Percentiles rank a stretch among this genome's conserved stretches.
Conservation (phyloP, 2,888 invertebrate genomes). For the Coecobrya sp. region DNA sequence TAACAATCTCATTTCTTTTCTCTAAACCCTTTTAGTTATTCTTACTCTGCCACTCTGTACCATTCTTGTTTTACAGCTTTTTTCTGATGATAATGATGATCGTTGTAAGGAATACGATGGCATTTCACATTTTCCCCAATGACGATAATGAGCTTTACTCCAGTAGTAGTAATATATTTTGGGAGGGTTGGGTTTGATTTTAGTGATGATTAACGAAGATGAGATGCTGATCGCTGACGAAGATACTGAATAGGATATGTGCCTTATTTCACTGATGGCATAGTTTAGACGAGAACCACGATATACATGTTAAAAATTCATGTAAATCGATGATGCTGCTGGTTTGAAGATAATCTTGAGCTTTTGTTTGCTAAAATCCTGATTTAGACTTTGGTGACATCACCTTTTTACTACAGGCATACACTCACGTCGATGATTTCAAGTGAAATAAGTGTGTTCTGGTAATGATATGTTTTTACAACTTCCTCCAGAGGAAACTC, state of each 20-base stretch:
- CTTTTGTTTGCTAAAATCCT: conserved; percentile 36
- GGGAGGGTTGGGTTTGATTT: conserved; percentile 4
- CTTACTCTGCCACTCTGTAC: not conserved
- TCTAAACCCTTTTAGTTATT: not conserved
- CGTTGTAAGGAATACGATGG: not conserved
- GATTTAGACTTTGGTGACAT: conserved; percentile 56
- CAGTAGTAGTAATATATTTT: conserved; percentile 32
- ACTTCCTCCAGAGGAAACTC: conserved; percentile 46
- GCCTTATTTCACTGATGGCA: not conserved
- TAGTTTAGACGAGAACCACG: not conserved
- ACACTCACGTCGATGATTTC: conserved; percentile 3
- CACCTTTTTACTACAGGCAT: conserved; percentile 13
- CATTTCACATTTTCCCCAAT: conserved; percentile 38
- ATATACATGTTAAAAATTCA: not conserved
- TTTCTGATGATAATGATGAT: conserved; percentile 23
- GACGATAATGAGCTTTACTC: conserved; percentile 61
- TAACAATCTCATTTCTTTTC: conserved; percentile 5
- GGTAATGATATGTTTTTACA: conserved; percentile 35
- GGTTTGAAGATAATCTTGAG: not conserved
- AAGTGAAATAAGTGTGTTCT: not conserved
- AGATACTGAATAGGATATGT: not conserved
- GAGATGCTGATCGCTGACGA: conserved; percentile 30
- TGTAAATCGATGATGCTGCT: conserved; percentile 15
- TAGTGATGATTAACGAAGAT: conserved; percentile 58
- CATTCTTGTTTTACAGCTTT: conserved; percentile 41